Conservation (phyloP, 2,888 invertebrate species). For the Lepidochrysops patricia region DNA sequence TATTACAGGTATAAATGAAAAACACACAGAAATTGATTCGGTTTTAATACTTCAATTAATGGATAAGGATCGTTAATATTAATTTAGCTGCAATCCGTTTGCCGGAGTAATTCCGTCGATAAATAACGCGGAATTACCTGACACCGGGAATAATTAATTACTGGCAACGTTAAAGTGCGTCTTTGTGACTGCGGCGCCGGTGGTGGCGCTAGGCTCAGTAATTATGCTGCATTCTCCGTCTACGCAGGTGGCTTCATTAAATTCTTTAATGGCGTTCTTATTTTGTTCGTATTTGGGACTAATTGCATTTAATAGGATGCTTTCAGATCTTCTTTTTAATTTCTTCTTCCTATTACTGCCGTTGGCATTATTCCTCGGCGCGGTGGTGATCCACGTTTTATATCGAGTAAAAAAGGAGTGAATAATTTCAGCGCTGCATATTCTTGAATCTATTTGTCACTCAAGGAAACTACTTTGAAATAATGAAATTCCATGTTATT, state of each 20-base stretch:
- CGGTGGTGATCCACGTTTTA: not conserved
- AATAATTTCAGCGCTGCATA: not conserved
- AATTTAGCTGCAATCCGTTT: constrained; percentile 31
- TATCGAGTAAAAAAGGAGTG: not conserved
- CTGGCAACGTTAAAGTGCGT: constrained; percentile 17
- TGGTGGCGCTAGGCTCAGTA: not conserved
- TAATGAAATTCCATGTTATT: constrained; percentile 3
- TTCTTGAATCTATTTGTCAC: constrained; percentile 2
- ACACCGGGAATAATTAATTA: constrained; percentile 31
- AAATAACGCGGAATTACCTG: constrained; percentile 31
- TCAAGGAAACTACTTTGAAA: not conserved
- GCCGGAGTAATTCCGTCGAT: constrained; percentile 29
- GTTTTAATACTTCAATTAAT: constrained; percentile 40
- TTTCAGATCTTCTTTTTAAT: not conserved
- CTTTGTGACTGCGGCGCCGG: constrained; percentile 9
- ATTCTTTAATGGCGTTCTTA: not conserved
- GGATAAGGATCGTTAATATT: constrained; percentile 36
- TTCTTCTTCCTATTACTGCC: not conserved
- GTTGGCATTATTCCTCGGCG: not conserved
- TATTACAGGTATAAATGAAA: constrained; percentile 8
- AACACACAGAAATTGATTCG: constrained; percentile 25
- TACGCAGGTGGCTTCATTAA: not conserved
- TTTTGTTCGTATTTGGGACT: not conserved
- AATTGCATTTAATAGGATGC: not conserved
- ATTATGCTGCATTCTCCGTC: not conserved